Evolutionary conservation across 2,888 invertebrate genomes (phyloP), one percentile per base, ranked within the genome.

Genomic region (Drosophila cognata): DNA sequence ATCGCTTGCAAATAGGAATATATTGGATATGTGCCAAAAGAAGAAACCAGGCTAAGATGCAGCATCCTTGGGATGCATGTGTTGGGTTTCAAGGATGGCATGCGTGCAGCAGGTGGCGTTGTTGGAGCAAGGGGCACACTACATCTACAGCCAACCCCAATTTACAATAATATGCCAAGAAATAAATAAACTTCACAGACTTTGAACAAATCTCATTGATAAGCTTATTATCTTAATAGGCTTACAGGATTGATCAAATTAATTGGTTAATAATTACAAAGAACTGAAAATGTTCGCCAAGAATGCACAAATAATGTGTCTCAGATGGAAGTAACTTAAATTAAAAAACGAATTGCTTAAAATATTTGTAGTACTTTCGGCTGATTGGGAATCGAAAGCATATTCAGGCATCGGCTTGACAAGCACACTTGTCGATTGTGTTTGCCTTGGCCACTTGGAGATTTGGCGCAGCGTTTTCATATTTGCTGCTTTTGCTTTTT

Each of bases 391-490:
- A 3, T 29, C 2, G 4, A 8, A n/a, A 77, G 77, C 0, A 80
- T 43, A 75, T 61, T 21, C 8, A 28, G 8, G 4, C 10, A 31
- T 48, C 77, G 58, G 4, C 53, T 53, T n/a, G 8, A 0, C 29
- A 4, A 28, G 21, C 16, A 2, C 5, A 7, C 1, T 36, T 21
- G 48, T 31, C 48, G 2, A 29, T 55, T 61, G 16, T 69, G 64
- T 68, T 68, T 67, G 70, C 33, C 18, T 71, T 67, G 79, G 71
- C 57, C 75, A 74, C 63, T 77, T 80, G 58, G 69, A 72, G 67
- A 67, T 72, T 81, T 76, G 72, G 56, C 61, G 50, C 38, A 59
- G 35, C 43, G n/a, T 41, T n/a, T 18, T 38, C 57, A 28, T 60
- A 51, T 58, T 35, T 21, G 52, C 33, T 41, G 16, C 16, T 33